These are phyloP conservation scores for Endotricha flammealis DNA, from an alignment of 2,888 invertebrate genomes.

Conservation along the genomic window DNA sequence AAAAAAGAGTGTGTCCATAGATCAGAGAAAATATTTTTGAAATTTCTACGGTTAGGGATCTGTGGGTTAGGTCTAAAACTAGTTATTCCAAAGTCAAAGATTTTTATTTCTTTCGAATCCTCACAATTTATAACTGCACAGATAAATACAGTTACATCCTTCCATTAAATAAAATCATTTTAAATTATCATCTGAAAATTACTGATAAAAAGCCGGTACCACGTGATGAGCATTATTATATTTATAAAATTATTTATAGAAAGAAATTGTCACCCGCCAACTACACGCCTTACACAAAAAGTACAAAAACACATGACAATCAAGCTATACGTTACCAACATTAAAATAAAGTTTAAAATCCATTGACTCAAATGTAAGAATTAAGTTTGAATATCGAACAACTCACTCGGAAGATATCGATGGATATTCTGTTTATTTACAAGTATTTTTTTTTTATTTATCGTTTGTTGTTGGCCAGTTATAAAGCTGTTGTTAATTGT, in stretches of 20 bases:
- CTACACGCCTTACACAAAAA: constrained; percentile 15
- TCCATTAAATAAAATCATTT: too few species aligned
- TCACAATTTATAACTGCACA: too few species aligned
- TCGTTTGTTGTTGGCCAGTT: constrained; percentile 18
- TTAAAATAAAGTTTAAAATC: constrained; percentile 11
- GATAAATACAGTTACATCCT: too few species aligned
- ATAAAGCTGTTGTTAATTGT: neutral
- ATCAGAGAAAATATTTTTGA: too few species aligned
- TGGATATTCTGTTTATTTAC: constrained; percentile 29
- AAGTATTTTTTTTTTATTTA: constrained; percentile 18
- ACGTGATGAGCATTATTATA: constrained; percentile 41
- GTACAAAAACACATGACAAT: neutral
- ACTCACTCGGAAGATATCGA: constrained; percentile 23
- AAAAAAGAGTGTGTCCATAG: too few species aligned
- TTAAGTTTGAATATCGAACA: constrained; percentile 24
- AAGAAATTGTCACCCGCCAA: constrained; percentile 33
- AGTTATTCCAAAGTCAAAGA: too few species aligned
- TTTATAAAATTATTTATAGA: constrained; percentile 42
- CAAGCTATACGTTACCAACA: constrained; percentile 15
- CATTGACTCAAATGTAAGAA: constrained; percentile 10
- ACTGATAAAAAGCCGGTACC: too few species aligned
- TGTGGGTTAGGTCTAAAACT: too few species aligned
- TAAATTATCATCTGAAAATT: too few species aligned
- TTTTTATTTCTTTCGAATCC: too few species aligned
- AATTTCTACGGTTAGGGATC: too few species aligned